phyloP scores from a whole-genome alignment of 37 sponge, comb jelly and placozoan genomes.

The Dysidea cf. avara region DNA sequence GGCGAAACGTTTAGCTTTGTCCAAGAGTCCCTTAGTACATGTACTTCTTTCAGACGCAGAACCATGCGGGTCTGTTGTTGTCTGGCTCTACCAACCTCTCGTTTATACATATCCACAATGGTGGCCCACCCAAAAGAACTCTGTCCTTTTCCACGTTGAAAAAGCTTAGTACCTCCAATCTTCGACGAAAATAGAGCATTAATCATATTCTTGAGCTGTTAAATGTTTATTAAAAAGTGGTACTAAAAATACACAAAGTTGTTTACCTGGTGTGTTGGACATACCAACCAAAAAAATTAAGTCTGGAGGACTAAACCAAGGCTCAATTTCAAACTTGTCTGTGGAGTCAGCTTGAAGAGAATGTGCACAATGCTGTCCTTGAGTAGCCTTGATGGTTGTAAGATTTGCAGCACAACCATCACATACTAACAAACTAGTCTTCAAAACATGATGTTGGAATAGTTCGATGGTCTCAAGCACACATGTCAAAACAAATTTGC shows the following conservation, averaged over 20 bases:
- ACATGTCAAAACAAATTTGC: conserved; percentile 22
- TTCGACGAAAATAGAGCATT: not conserved
- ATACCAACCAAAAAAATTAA: not conserved
- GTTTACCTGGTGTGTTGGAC: not conserved
- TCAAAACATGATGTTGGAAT: conserved; percentile 9
- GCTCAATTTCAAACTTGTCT: conserved; percentile 2
- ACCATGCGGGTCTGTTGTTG: not conserved
- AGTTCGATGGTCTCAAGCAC: not conserved
- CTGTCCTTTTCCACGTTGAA: not conserved
- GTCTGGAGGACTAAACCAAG: not conserved
- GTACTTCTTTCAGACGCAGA: not conserved
- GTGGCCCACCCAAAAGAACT: conserved; percentile 2
- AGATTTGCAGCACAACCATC: conserved; percentile 18
- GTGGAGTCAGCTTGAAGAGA: not conserved
- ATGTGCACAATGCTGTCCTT: not conserved
- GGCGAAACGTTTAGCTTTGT: conserved; percentile 21
- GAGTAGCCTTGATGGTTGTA: not conserved
- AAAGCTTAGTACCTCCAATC: not conserved
- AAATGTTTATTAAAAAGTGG: not conserved
- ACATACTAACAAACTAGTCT: not conserved
- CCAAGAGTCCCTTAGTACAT: conserved; percentile 10
- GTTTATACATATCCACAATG: not conserved
- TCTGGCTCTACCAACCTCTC: not conserved
- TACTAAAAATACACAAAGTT: not conserved
- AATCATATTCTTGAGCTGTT: conserved; percentile 6